Base-by-base conservation (phyloP, 2,113 vertebrate species). In the Probosciger aterrimus region DNA sequence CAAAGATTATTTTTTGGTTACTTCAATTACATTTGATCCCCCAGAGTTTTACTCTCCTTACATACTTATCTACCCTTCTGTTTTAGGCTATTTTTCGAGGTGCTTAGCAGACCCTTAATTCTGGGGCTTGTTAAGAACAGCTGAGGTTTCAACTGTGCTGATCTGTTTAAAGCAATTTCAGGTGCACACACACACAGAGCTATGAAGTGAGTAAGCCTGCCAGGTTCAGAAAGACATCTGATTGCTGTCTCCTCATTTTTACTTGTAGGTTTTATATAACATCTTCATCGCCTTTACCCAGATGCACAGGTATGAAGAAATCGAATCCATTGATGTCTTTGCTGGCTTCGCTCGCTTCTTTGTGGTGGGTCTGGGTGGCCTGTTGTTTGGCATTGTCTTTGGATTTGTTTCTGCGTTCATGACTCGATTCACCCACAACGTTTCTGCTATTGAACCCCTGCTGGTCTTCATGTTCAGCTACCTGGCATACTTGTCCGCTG, bases 391-490 rank as follows among this genome's bases (percentile, higher is more conserved):
- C 59, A 44, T 99, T 7, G 68, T 98, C 30, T 99, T 99, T 76
- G 99, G 99, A 85, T 99, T 99, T 67, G 97, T 98, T 85, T 98
- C 99, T 1, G 98, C 99, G 0, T 98, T 99, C 92, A 99, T 98
- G 96, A 99, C 99, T 11, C 99, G 99, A 18, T 99, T 99, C 97
- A 99, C 99, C 50, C 98, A 97, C 95, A 99, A 98, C 10, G 97
- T 99, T 86, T 97, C 98, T 60, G 98, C 99, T 12, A 99, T 99
- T 0, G 99, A 99, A 67, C 99, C 99, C 0, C 98, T 99, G 94
- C 98, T 99, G 81, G 98, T 99, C 95, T 99, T 99, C 98, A 98
- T 99, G 99, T 99, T 98, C 98, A 99, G 99, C 96, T 99, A 99
- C 94, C 95, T 99, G 96, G 99, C 99, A 18, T 99, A 99, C 91